Evolutionary conservation across 1,140 invertebrate species (phyloP), one percentile per base, ranked within the genome.

Genomic region (Listronotus bonariensis): DNA sequence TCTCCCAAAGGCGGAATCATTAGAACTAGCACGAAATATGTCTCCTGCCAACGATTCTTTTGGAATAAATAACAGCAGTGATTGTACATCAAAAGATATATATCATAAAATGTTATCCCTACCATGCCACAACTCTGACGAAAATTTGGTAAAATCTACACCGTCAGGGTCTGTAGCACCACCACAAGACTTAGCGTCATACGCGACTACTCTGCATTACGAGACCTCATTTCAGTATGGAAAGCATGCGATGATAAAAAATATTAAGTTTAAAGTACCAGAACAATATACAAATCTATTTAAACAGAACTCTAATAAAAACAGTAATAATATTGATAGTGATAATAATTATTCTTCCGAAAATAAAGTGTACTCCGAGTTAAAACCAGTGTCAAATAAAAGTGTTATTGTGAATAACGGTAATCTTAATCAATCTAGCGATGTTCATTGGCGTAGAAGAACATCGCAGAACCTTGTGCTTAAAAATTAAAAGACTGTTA

Each of bases 231-330:
- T 75, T 56, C 72, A 77, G 40, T 67, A 74, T 51, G 67, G 68
- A 26, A 68, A 74, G 46, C 76, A 74, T 43, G 73, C 76, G 3
- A 68, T 77, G 38, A 78, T 78, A 8, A 78, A 77, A 71, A 78
- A 79, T 67, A 79, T 79, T 45, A 79, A 79, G 60, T 79, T 79
- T 68, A 79, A 79, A 69, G 69, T 79, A 20, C 77, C 77, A 8
- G 56, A 63, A 12, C 70, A 73, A 26, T 79, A 77, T 67, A 73
- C 60, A n/a, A 74, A 64, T 36, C 46, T 43, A 34, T 72, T 66
- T 32, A 70, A 61, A 43, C 40, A 65, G 15, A 58, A 31, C 40
- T 42, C 12, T 12, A 59, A 38, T 15, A 32, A 45, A 26, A 59
- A 49, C 36, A 34, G 14, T n/a, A 46, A 52, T 42, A 10, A 11